phyloP scores from a whole-genome alignment of 1,140 invertebrate species.

The Prorops nasuta region DNA sequence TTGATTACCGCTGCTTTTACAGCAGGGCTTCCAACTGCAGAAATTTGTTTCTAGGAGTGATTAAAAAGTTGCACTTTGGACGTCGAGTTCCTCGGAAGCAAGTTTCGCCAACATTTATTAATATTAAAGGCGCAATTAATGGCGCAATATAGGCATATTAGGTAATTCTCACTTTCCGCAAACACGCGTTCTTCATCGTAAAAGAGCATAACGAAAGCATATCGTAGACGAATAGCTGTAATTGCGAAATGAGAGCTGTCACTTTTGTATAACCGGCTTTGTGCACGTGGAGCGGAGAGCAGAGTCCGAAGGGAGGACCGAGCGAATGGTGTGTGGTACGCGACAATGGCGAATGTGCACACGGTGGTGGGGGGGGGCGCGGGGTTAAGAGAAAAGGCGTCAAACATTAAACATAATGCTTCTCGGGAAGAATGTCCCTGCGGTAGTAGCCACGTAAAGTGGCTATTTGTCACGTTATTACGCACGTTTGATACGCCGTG shows the following conservation, averaged over 20 bases:
- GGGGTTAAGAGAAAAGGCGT: conserved; percentile 35
- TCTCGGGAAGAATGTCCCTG: conserved; percentile 40
- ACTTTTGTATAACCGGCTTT: too few relatives aligned
- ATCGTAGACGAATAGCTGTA: too few relatives aligned
- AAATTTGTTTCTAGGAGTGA: conserved; percentile 21
- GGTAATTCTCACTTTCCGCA: too few relatives aligned
- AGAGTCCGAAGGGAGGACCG: too few relatives aligned
- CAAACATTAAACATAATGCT: conserved; percentile 49
- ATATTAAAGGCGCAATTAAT: too few relatives aligned
- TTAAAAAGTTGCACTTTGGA: conserved; percentile 23
- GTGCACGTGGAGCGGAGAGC: too few relatives aligned
- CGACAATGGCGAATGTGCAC: conserved; percentile 6
- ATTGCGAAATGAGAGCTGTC: too few relatives aligned
- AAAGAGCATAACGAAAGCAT: too few relatives aligned
- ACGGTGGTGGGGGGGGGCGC: neutral
- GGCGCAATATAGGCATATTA: too few relatives aligned
- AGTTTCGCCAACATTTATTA: conserved; percentile 25
- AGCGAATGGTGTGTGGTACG: too few relatives aligned
- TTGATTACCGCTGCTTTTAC: neutral
- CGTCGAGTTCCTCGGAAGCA: conserved; percentile 19
- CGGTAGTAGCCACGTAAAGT: conserved; percentile 43
- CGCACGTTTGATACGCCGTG: conserved; percentile 44
- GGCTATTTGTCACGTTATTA: conserved; percentile 54
- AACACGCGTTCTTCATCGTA: too few relatives aligned
- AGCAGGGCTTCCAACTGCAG: neutral